Base-by-base conservation (phyloP, 2,113 vertebrate genomes). In the Gorsachius goisagi region DNA sequence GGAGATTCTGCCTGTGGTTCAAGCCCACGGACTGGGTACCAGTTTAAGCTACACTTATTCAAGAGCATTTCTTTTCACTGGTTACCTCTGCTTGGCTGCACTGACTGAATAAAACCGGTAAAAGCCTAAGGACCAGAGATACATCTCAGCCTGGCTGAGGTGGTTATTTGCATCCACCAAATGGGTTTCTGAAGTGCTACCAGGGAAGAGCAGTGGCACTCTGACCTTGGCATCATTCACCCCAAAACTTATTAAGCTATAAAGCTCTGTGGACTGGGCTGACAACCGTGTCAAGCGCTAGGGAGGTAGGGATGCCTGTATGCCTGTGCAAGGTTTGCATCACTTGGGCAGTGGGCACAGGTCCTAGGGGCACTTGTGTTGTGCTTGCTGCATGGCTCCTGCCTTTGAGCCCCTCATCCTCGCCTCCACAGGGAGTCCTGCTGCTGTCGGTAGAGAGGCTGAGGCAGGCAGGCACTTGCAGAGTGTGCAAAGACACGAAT, bases 261-360 rank as follows among this genome's bases (percentile, higher is more conserved):
- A 71, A 15, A 44, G 15, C 17, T 32, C 39, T 50, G 56, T 9
- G 21, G 30, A 27, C 32, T 32, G 21, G 39, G 58, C 41, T 0
- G 0, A 30, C 9, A 35, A 24, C 8, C 27, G 24, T 27, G 20
- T 30, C n/a, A 41, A 52, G 47, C 4, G 7, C 10, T 15, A 49
- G 79, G 11, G 63, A 62, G 41, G 64, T n/a, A 68, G 26, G 10
- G 21, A 71, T 41, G n/a, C 49, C 15, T 23, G 27, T 24, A 15
- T 63, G 33, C 23, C 22, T n/a, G 15, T 69, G 47, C 6, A 2
- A 44, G 26, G 44, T 32, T 56, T 56, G n/a, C n/a, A 19, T n/a
- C 5, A 0, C 41, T 30, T 21, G 41, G 56, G 6, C 12, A 6
- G 56, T 0, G 2, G 17, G 64, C 18, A 17, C 16, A 15, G 49